phyloP scores from a whole-genome alignment of 2,888 invertebrate species.

The Andrena minutula region DNA sequence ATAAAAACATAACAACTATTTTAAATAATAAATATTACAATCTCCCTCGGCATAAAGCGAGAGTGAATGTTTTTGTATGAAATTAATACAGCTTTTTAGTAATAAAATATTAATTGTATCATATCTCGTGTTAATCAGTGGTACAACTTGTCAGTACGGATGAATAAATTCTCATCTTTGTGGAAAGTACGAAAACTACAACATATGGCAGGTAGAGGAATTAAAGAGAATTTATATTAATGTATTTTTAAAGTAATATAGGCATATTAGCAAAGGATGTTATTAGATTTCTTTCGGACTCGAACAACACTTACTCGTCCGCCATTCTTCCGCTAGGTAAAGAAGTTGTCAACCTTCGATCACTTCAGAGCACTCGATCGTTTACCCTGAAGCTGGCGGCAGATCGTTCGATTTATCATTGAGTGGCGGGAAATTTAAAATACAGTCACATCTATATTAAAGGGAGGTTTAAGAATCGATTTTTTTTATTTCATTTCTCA shows the following conservation, averaged over 20 bases:
- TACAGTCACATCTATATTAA: neutral
- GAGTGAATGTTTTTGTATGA: neutral
- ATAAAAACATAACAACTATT: neutral
- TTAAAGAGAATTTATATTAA: conserved; percentile 37
- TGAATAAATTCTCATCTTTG: conserved; percentile 5
- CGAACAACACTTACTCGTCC: conserved; percentile 78
- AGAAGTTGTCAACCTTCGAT: conserved; percentile 57
- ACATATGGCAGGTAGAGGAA: conserved; percentile 22
- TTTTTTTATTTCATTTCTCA: too few species aligned
- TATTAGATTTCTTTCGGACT: conserved; percentile 71
- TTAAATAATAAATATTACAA: neutral
- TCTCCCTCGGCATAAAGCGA: neutral
- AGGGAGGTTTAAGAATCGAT: too few species aligned
- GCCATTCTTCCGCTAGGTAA: conserved; percentile 77
- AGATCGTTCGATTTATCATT: neutral
- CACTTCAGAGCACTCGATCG: conserved; percentile 23
- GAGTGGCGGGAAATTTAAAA: conserved; percentile 38
- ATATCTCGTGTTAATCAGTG: conserved; percentile 17
- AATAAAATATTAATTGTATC: conserved; percentile 11
- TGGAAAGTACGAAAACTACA: conserved; percentile 61
- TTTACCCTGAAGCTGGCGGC: conserved; percentile 23
- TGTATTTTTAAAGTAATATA: conserved; percentile 1
- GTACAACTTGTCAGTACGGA: conserved; percentile 28
- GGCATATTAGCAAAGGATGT: conserved; percentile 71
- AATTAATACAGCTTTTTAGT: neutral